Evolutionary conservation across 2,888 invertebrate species (phyloP).

Genomic region (Ophion ventricosus): DNA sequence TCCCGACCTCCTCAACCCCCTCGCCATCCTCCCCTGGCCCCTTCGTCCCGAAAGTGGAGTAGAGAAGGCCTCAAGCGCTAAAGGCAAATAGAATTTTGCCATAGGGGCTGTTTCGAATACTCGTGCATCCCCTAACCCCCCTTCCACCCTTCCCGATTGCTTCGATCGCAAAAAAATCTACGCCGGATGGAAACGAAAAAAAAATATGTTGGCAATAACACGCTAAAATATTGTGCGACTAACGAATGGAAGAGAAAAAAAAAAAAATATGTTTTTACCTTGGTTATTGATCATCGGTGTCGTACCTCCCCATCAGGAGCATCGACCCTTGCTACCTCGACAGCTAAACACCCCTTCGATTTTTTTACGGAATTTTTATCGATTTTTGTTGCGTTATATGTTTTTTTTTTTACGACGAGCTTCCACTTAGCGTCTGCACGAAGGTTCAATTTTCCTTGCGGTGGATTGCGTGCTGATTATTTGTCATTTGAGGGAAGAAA

Average conservation of each 20-base stretch:
- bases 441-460: too few relatives aligned
- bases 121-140: too few relatives aligned
- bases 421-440: too few relatives aligned
- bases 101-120: conserved; percentile 54
- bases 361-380: background rate
- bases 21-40: too few relatives aligned
- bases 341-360: background rate
- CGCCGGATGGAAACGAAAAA: conserved; percentile 11
- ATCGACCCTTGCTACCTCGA: background rate
- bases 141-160: background rate
- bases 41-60: conserved; percentile 20
- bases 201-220: conserved; percentile 3
- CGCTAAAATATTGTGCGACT: background rate
- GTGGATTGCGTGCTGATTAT: too few relatives aligned
- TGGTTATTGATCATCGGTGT: conserved; percentile 7
- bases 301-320: background rate
- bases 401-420: too few relatives aligned
- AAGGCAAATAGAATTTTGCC: conserved; percentile 65
- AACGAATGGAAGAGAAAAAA: background rate
- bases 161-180: conserved; percentile 41
- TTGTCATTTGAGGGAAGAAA: too few relatives aligned
- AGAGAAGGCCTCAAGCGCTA: conserved; percentile 43
- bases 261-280: background rate
- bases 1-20: too few relatives aligned
- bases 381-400: too few relatives aligned